Conservation (phyloP, 1,140 invertebrate genomes). For the Pseudomyrmex concolor region DNA sequence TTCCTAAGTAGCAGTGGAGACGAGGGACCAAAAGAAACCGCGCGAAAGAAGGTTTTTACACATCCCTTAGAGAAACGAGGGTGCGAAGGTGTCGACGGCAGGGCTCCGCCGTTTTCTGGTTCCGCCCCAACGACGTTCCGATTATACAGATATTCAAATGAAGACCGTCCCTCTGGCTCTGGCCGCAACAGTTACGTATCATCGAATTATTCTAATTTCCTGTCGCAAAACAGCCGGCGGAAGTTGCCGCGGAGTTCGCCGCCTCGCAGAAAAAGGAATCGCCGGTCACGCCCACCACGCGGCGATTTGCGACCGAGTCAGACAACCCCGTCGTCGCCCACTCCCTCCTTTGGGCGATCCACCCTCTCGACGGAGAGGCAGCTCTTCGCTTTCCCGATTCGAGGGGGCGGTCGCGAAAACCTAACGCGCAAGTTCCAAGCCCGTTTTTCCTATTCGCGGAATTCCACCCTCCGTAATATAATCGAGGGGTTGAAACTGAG, state of each 20-base stretch:
- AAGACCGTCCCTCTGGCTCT: conserved; percentile 77
- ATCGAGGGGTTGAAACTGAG: conserved; percentile 24
- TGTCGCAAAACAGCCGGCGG: conserved; percentile 77
- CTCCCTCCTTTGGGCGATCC: conserved; percentile 9
- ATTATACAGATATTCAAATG: conserved; percentile 85
- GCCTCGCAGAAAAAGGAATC: conserved; percentile 67
- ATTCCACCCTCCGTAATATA: conserved; percentile 42
- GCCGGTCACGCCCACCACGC: conserved; percentile 66
- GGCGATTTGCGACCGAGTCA: conserved; percentile 66
- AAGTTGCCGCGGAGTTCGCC: conserved; percentile 64
- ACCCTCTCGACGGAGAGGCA: background rate
- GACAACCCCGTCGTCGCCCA: conserved; percentile 29
- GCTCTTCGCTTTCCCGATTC: conserved; percentile 58
- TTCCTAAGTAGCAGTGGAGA: background rate
- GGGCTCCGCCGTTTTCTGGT: conserved; percentile 79
- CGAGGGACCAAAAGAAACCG: conserved; percentile 55
- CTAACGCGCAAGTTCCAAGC: conserved; percentile 75
- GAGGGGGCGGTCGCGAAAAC: conserved; percentile 58
- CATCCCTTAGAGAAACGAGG: conserved; percentile 73
- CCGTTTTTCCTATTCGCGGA: conserved; percentile 78
- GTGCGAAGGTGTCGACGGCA: conserved; percentile 76
- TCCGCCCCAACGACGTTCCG: conserved; percentile 84
- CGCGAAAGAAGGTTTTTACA: conserved; percentile 73
- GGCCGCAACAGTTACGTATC: conserved; percentile 85
- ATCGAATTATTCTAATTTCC: conserved; percentile 85